Conservation (phyloP, 1,140 invertebrate species). For the Drepana arcuata region DNA sequence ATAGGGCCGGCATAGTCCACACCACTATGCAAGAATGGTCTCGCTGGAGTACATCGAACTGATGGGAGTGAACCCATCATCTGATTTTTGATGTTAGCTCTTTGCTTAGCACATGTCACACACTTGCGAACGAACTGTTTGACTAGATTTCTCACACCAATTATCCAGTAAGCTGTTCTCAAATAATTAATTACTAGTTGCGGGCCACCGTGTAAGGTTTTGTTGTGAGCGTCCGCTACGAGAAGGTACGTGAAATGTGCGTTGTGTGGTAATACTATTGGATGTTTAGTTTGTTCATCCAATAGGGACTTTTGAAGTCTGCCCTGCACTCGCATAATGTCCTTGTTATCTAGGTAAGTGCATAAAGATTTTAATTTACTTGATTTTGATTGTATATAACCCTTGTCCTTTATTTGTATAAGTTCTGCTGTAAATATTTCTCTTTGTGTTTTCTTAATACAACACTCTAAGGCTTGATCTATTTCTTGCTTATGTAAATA, state of each 20-base stretch:
- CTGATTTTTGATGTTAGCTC: background rate
- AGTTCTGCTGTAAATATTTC: constrained; percentile 6
- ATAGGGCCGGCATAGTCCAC: constrained; percentile 27
- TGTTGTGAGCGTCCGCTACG: constrained; percentile 4
- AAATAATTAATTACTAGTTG: constrained; percentile 7
- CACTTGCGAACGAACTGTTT: constrained; percentile 3
- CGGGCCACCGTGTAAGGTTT: constrained; percentile 4
- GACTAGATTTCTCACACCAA: constrained; percentile 3
- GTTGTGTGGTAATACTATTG: constrained; percentile 3
- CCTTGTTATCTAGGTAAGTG: constrained; percentile 4
- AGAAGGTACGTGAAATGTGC: constrained; percentile 2
- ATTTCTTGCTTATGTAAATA: constrained; percentile 3
- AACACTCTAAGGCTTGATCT: constrained; percentile 1
- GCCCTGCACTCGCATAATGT: constrained; percentile 1
- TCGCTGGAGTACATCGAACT: constrained; percentile 1
- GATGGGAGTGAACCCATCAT: constrained; percentile 2
- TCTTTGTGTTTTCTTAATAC: constrained; percentile 4
- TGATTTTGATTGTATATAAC: constrained; percentile 3
- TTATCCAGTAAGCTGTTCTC: constrained; percentile 7
- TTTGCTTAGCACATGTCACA: background rate
- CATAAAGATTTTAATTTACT: constrained; percentile 6
- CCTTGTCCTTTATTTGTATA: constrained; percentile 2
- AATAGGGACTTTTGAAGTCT: constrained; percentile 6
- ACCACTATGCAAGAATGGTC: constrained; percentile 9
- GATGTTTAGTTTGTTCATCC: constrained; percentile 2